Evolutionary conservation across 1,140 invertebrate species (phyloP).

Genomic region (Macrobrachium rosenbergii): DNA sequence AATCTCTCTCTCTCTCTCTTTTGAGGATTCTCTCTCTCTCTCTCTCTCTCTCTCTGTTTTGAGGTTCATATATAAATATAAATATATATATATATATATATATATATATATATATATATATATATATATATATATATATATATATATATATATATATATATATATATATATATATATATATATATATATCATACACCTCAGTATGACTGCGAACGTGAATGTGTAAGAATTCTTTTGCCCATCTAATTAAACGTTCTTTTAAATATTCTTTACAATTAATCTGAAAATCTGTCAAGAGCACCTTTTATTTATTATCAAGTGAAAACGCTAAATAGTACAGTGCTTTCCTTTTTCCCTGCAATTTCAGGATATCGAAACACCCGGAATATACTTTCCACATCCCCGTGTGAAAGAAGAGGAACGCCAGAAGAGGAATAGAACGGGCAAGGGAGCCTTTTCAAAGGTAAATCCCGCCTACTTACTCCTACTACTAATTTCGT

Average conservation of each 20-base stretch:
- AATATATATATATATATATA: slow-evolving; percentile 1
- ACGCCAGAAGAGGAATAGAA: neutral
- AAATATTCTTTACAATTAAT: neutral
- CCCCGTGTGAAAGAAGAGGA: neutral
- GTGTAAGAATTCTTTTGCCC: neutral
- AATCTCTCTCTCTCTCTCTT: neutral
- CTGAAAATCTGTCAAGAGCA: neutral
- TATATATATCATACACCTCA: neutral
- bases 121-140: neutral
- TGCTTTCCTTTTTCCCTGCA: neutral
- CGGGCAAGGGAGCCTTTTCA: too few relatives aligned
- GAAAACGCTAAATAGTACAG: neutral
- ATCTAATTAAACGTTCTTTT: too few relatives aligned
- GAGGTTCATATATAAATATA: neutral
- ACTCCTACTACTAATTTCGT: too few relatives aligned
- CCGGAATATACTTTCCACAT: neutral
- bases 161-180: neutral
- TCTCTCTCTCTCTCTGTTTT: too few relatives aligned
- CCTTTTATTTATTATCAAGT: neutral
- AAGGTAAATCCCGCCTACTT: too few relatives aligned
- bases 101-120: slow-evolving; percentile 6
- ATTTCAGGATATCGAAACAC: neutral
- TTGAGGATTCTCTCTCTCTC: too few relatives aligned
- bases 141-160: neutral
- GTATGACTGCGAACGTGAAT: neutral